A percentile compares a stretch with the other conserved stretches of the same genome.
phyloP scores from a whole-genome alignment of 2,113 vertebrate species.

The Otus sunia region DNA sequence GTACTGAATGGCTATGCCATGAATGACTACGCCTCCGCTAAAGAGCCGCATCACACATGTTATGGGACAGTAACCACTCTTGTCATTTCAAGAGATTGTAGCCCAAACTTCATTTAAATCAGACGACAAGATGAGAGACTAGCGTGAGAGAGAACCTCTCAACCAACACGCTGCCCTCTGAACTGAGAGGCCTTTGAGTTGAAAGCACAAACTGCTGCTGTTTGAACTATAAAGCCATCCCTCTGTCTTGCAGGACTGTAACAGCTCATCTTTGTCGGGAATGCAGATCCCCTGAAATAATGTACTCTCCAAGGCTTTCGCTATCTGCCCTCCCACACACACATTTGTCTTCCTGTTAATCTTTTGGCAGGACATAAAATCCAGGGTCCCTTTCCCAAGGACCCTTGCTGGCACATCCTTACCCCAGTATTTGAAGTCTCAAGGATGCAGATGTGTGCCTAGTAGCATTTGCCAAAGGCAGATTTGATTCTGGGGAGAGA shows the following conservation, averaged over 20 bases:
- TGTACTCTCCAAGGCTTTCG: neutral
- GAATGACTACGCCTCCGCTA: neutral
- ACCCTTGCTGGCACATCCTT: neutral
- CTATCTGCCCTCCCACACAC: neutral
- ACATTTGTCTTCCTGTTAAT: neutral
- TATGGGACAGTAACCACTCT: neutral
- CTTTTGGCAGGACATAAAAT: neutral
- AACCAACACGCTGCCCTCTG: neutral
- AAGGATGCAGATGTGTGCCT: neutral
- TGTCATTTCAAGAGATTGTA: neutral
- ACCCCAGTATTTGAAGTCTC: neutral
- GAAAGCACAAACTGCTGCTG: constrained; percentile 23
- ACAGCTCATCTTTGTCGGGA: constrained; percentile 27
- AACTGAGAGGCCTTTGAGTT: neutral
- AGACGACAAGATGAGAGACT: neutral
- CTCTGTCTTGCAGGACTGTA: neutral
- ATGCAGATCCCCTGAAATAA: neutral
- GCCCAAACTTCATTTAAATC: neutral
- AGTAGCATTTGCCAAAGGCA: neutral
- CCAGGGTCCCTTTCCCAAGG: neutral
- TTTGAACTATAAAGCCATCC: neutral
- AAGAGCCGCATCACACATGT: neutral
- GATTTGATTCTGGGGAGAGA: neutral
- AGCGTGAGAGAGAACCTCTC: neutral
- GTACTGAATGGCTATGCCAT: neutral